Base-by-base conservation (phyloP, 2,113 vertebrate genomes). In the Panthera tigris region DNA sequence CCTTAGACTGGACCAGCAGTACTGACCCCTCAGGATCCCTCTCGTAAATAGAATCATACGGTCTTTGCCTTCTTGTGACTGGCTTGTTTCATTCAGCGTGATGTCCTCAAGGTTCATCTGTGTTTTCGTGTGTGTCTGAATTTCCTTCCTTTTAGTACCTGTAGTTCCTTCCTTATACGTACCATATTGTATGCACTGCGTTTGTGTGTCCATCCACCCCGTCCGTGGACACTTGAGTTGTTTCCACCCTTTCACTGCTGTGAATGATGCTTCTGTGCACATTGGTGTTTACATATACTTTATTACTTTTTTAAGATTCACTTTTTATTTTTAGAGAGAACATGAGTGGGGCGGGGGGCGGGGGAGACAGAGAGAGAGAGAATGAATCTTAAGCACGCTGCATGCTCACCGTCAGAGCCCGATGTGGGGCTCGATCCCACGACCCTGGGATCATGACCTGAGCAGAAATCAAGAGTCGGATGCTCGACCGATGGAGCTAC, bases 121-220 rank as follows among this genome's bases (percentile, higher is more conserved):
- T 13, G 21, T 5, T 12, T 0, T 52, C 2, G 45, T 12, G 0
- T 6, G 0, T 18, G 7, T 52, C 68, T 55, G 78, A 4, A 6
- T 74, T 61, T 27, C 50, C 52, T 71, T 90, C 36, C 21, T 69
- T 76, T 92, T 71, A 2, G 14, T 94, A 55, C 29, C 45, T 41
- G 74, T 7, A 0, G 3, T 65, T 19, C 57, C 57, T 61, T 19
- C 21, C 57, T 3, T 23, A 23, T 29, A 65, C 1, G 63, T 36
- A 18, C 7, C 21, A 36, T 41, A 12, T 4, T 50, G 25, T 3
- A 0, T 33, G 1, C n/a, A 19, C 57, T 19, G 1, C 31, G 1
- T 10, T 1, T 4, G 10, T 36, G 14, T n/a, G 8, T 31, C 16
- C 36, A 2, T 31, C 36, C 29, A 16, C n/a, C 36, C 7, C 7